Conservation (phyloP, 2,888 invertebrate genomes). For the Cosmorhoe ocellata region DNA sequence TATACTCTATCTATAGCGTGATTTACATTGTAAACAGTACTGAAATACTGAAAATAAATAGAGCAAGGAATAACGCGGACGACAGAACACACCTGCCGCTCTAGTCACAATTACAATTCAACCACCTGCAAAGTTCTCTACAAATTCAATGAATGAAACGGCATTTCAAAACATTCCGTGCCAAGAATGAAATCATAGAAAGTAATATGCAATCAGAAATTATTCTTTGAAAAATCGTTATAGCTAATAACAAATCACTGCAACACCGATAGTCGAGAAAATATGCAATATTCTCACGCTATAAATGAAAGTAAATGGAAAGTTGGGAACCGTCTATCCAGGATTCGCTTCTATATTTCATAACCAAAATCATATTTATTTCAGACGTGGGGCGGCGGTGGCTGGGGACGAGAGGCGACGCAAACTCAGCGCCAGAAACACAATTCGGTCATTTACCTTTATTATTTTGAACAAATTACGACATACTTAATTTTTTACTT, state of each 20-base stretch:
- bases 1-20: no score
- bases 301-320: conserved; percentile 28
- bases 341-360: conserved; percentile 56
- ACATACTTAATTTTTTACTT: no score
- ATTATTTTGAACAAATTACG: no score
- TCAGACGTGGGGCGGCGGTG: conserved; percentile 45
- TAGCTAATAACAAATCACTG: conserved; percentile 9
- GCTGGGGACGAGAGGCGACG: conserved; percentile 25
- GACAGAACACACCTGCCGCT: conserved; percentile 50
- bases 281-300: conserved; percentile 42
- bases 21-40: not conserved
- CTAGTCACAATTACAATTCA: conserved; percentile 32
- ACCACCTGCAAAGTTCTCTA: conserved; percentile 36
- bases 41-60: conserved; percentile 41
- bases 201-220: conserved; percentile 7
- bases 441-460: no score
- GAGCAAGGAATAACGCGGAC: conserved; percentile 35
- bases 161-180: conserved; percentile 17
- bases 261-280: conserved; percentile 10
- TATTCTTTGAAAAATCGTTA: conserved; percentile 3
- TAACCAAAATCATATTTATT: conserved; percentile 67
- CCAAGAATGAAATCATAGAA: conserved; percentile 15
- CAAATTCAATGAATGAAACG: conserved; percentile 21
- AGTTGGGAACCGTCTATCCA: conserved; percentile 39
- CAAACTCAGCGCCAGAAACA: no score